Evolutionary conservation across 2,113 vertebrate species (phyloP).

Genomic region (Chaetodon auriga): DNA sequence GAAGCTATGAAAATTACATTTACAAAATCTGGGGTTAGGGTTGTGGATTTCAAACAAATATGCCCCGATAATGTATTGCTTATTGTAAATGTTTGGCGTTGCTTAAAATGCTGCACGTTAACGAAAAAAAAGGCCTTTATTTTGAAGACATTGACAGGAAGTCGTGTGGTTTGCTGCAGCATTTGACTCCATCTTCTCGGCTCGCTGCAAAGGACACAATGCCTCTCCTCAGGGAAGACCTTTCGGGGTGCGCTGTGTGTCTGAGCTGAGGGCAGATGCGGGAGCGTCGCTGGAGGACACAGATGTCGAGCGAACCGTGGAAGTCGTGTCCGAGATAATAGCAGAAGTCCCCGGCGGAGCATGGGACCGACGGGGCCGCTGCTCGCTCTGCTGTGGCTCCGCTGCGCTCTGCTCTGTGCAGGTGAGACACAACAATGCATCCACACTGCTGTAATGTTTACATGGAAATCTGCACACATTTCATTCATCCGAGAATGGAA

Average conservation of each 20-base stretch:
- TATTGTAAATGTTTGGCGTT: not conserved
- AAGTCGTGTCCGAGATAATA: constrained; percentile 29
- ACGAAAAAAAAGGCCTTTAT: constrained; percentile 9
- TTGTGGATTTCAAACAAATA: too few species aligned
- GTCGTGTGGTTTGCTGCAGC: accelerated
- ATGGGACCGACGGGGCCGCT: constrained; percentile 65
- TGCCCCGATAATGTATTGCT: not conserved
- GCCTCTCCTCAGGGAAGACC: not conserved
- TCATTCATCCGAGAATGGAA: not conserved
- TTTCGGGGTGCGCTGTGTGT: not conserved
- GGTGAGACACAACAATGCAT: constrained; percentile 72
- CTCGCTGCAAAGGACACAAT: constrained; percentile 63
- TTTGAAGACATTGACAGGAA: constrained; percentile 44
- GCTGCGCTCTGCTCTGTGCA: constrained; percentile 66
- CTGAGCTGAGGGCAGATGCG: constrained; percentile 41
- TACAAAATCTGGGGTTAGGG: too few species aligned
- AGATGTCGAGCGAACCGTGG: constrained; percentile 40
- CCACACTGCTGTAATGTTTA: not conserved
- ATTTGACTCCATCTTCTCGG: not conserved
- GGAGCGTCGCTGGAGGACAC: constrained; percentile 18
- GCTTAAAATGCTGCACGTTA: not conserved
- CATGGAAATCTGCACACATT: not conserved
- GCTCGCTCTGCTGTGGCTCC: constrained; percentile 67
- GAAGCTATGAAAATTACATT: not conserved
- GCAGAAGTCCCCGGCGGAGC: constrained; percentile 50